These are phyloP conservation scores for Daptonema setosum DNA, from an alignment of 2,888 invertebrate species.

Conservation along the genomic window DNA sequence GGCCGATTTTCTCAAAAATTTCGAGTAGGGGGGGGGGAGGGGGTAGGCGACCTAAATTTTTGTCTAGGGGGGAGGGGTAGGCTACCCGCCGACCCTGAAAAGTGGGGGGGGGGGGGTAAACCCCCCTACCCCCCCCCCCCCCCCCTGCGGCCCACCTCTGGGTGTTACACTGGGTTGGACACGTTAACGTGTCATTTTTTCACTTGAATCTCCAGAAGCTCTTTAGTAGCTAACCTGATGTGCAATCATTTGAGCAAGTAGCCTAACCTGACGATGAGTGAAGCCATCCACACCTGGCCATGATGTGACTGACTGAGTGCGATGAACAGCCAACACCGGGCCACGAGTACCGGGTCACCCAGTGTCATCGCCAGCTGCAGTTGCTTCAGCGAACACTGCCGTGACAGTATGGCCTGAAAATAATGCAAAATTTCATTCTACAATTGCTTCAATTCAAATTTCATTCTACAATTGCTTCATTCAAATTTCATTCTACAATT, in stretches of 20 bases:
- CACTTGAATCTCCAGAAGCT: too few relatives aligned
- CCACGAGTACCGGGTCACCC: slow-evolving; percentile 54
- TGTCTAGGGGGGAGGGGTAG: too few relatives aligned
- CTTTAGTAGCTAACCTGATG: background rate
- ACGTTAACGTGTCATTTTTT: too few relatives aligned
- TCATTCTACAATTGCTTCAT: background rate
- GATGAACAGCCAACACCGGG: slow-evolving; percentile 60
- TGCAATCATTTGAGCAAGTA: background rate
- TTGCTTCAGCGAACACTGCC: slow-evolving; percentile 61
- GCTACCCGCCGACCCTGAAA: too few relatives aligned
- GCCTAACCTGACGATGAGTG: background rate
- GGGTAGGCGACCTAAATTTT: too few relatives aligned
- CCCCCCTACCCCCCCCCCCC: too few relatives aligned
- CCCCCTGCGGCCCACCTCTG: too few relatives aligned
- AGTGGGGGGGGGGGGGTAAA: too few relatives aligned
- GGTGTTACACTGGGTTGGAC: too few relatives aligned
- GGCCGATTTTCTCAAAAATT: too few relatives aligned
- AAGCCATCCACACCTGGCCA: slow-evolving; percentile 35
- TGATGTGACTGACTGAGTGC: slow-evolving; percentile 67
- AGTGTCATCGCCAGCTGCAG: slow-evolving; percentile 52
- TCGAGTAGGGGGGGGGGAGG: too few relatives aligned
- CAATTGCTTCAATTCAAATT: background rate
- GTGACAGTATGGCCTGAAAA: slow-evolving; percentile 59
- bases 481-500: too few relatives aligned
- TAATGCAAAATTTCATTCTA: background rate